These are phyloP conservation scores for Lepidonotus clava DNA, from an alignment of 2,888 invertebrate genomes.

Conservation along the genomic window DNA sequence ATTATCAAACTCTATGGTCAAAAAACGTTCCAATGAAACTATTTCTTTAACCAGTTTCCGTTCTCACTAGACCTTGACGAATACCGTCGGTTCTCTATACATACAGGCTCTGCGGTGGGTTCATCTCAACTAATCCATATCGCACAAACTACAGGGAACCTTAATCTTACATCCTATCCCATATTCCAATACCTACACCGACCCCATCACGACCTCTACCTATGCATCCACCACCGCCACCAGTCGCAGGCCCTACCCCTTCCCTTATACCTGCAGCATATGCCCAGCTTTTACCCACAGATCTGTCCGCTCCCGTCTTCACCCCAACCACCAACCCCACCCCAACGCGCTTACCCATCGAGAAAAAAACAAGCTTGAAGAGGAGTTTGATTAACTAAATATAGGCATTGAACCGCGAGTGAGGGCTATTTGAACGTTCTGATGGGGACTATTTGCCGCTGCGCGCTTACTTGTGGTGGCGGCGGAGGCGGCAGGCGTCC, in stretches of 20 bases:
- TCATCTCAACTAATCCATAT: too few relatives aligned
- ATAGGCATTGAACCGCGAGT: conserved; percentile 8
- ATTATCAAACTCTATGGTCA: too few relatives aligned
- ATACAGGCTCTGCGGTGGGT: too few relatives aligned
- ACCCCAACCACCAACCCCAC: background rate
- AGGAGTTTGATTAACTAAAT: conserved; percentile 35
- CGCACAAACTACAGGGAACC: too few relatives aligned
- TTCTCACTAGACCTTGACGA: too few relatives aligned
- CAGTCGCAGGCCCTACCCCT: background rate
- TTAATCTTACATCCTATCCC: too few relatives aligned
- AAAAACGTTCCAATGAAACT: too few relatives aligned
- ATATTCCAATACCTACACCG: too few relatives aligned
- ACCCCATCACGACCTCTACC: background rate
- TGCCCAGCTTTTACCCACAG: background rate
- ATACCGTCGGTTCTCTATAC: too few relatives aligned
- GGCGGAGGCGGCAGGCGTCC: background rate
- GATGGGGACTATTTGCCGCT: conserved; percentile 23
- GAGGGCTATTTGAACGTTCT: conserved; percentile 41
- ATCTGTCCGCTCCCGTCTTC: background rate
- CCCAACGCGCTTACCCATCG: background rate
- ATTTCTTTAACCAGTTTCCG: too few relatives aligned
- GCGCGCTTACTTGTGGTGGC: background rate
- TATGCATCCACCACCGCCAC: background rate
- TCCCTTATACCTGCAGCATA: background rate
- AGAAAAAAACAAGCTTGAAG: background rate